phyloP scores from a whole-genome alignment of 92 coral and sea anemone genomes.

The Paragorgia papillata region DNA sequence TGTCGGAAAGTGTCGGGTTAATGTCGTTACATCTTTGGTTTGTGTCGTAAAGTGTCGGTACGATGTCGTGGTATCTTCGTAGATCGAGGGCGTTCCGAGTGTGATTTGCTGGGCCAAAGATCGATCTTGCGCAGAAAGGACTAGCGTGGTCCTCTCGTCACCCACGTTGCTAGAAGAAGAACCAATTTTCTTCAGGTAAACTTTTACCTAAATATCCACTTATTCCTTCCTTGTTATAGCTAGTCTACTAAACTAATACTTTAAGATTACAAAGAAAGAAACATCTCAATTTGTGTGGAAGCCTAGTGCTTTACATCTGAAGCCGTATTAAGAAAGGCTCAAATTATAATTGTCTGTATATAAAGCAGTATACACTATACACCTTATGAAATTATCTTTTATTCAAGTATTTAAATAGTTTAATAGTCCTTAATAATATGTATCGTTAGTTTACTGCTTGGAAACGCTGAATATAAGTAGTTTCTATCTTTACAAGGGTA shows the following conservation, averaged over 20 bases:
- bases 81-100: neutral
- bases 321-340: too few relatives aligned
- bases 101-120: neutral
- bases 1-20: too few relatives aligned
- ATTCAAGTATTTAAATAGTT: neutral
- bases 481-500: neutral
- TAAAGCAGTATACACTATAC: too few relatives aligned
- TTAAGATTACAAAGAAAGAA: neutral
- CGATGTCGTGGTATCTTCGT: neutral
- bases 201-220: neutral
- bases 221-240: too few relatives aligned
- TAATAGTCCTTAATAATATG: neutral
- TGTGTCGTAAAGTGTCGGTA: too few relatives aligned
- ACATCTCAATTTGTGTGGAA: too few relatives aligned
- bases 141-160: conserved; percentile 5
- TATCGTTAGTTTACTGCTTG: neutral
- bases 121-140: neutral
- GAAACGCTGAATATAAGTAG: neutral
- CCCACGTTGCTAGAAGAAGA: conserved; percentile 16
- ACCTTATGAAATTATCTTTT: too few relatives aligned
- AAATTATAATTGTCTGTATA: too few relatives aligned
- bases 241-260: neutral
- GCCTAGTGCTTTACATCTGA: too few relatives aligned
- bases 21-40: too few relatives aligned
- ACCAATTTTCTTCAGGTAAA: neutral